Percentiles rank a stretch among this genome's conserved stretches.
These are phyloP conservation scores for Ambastaia sidthimunki DNA, from an alignment of 2,797 vertebrate species.

Conservation along the genomic window DNA sequence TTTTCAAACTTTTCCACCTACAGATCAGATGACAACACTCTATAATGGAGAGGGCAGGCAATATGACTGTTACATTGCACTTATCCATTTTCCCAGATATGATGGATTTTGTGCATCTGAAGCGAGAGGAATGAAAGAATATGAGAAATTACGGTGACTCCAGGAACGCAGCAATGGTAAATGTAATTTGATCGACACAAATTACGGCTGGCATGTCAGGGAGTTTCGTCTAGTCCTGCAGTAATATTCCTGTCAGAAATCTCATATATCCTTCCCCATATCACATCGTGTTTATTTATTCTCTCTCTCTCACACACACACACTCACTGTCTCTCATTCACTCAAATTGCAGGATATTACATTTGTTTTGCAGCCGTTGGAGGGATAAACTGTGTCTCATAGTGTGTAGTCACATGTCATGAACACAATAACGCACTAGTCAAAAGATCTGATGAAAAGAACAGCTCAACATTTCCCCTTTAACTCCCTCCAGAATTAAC, in stretches of 20 bases:
- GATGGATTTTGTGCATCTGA: constrained; percentile 65
- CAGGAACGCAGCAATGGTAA: constrained; percentile 59
- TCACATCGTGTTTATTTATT: constrained; percentile 64
- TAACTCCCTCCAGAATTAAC: constrained; percentile 43
- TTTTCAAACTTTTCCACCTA: constrained; percentile 53
- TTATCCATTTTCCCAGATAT: constrained; percentile 63
- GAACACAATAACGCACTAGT: constrained; percentile 53
- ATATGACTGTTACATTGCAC: constrained; percentile 58
- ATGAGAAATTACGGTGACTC: constrained; percentile 63
- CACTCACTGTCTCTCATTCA: constrained; percentile 45
- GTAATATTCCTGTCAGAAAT: constrained; percentile 65
- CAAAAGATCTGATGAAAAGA: constrained; percentile 52
- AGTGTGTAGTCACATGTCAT: constrained; percentile 72
- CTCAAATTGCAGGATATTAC: constrained; percentile 63
- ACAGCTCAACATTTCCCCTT: constrained; percentile 28
- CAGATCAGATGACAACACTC: constrained; percentile 54
- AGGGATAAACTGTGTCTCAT: constrained; percentile 54
- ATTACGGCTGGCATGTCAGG: constrained; percentile 60
- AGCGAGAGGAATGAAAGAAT: constrained; percentile 61
- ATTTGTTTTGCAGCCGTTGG: constrained; percentile 61
- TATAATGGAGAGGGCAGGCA: constrained; percentile 56
- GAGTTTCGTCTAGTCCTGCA: constrained; percentile 56
- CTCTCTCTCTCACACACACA: constrained; percentile 38
- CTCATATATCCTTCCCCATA: constrained; percentile 63
- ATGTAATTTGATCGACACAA: constrained; percentile 68